Percentiles rank a stretch among this genome's conserved stretches.
These are phyloP conservation scores for Pterocles burchelli DNA, from an alignment of 2,113 vertebrate species.

Conservation along the genomic window DNA sequence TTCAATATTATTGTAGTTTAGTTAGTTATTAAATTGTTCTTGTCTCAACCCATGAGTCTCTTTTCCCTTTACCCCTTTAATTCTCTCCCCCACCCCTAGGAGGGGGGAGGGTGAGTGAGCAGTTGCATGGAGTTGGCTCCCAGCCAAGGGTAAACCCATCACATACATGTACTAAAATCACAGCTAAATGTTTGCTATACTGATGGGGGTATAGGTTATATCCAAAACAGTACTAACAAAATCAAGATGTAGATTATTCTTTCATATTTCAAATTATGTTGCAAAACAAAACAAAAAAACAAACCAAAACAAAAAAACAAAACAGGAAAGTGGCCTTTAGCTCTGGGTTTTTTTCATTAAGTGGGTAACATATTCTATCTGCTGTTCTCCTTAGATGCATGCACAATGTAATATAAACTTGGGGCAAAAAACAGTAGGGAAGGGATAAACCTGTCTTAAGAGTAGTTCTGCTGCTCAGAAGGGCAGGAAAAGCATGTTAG, in stretches of 20 bases:
- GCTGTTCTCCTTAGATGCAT: neutral
- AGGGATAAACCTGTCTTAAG: neutral
- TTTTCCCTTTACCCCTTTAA: no score
- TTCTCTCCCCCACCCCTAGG: no score
- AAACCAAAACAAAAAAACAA: no score
- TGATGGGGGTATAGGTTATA: neutral
- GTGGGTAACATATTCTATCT: neutral
- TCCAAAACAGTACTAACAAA: neutral
- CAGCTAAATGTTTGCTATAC: neutral
- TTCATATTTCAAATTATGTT: neutral
- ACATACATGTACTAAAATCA: neutral
- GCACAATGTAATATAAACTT: neutral
- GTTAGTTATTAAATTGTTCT: no score
- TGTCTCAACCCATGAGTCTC: no score
- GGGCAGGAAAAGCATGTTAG: neutral
- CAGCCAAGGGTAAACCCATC: no score
- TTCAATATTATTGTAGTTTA: no score
- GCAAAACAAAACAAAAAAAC: neutral
- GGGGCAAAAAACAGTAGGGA: neutral
- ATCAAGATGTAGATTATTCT: neutral
- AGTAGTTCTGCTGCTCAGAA: neutral
- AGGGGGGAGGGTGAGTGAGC: no score
- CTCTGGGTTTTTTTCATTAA: neutral
- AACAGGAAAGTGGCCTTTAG: neutral
- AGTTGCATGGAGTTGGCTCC: no score